Evolutionary conservation across 2,113 vertebrate genomes (phyloP).

Genomic region (Hippopotamus amphibius): DNA sequence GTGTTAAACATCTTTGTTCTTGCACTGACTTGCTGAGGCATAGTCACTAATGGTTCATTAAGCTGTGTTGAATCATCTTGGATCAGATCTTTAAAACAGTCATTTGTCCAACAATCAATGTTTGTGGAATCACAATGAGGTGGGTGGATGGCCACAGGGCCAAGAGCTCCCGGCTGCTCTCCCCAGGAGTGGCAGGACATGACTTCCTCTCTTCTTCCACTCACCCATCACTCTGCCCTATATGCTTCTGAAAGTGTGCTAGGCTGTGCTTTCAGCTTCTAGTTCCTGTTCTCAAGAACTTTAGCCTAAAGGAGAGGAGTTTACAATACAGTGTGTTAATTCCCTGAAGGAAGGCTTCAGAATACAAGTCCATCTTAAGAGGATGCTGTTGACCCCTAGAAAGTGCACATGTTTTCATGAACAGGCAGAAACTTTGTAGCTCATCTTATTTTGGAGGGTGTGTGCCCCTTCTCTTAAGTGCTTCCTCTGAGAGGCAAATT

Average conservation of each 20-base stretch:
- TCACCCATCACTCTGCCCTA: neutral
- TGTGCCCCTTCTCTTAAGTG: neutral
- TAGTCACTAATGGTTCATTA: conserved; percentile 22
- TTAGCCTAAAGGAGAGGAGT: neutral
- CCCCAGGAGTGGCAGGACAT: neutral
- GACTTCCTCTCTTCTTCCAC: neutral
- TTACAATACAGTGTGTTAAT: neutral
- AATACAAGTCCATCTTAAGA: neutral
- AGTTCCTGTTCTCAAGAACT: neutral
- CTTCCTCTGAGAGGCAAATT: neutral
- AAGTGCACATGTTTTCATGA: neutral
- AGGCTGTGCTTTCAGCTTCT: neutral
- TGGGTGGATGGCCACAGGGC: neutral
- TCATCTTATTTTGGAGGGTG: neutral
- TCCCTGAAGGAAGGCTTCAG: neutral
- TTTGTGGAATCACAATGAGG: conserved; percentile 9
- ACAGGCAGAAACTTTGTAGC: neutral
- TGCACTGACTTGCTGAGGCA: neutral
- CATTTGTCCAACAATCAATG: conserved; percentile 39
- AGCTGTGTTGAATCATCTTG: neutral
- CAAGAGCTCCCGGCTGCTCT: neutral
- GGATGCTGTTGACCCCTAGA: neutral
- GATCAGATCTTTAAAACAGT: conserved; percentile 35
- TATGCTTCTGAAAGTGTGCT: neutral
- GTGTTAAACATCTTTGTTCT: neutral